Evolutionary conservation across 2,888 invertebrate species (phyloP), one percentile per base, ranked within the genome.

Genomic region (Drosophila maculinotata): DNA sequence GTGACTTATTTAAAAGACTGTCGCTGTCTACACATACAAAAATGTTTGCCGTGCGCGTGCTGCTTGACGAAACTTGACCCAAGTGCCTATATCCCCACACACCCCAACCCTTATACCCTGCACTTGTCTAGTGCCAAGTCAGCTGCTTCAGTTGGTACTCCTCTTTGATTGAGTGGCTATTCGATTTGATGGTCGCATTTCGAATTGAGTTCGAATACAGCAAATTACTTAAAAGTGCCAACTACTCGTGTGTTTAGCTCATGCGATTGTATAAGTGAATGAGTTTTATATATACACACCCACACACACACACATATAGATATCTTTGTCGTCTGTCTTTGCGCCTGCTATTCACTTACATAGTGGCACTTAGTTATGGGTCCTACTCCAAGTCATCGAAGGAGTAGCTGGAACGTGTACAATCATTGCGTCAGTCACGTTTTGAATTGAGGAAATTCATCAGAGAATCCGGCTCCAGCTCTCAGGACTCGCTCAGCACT

Each of bases 361-460:
- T 85, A 81, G 85, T 75, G 83, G 51, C 79, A 82, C 85, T 85
- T 85, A 78, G 82, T 83, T 80, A 82, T 70, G 68, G 76, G 60
- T 75, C 59, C 60, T 36, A 47, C 44, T 59, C 20, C 8, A 31
- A 58, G 59, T 56, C 36, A 38, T 3, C 20, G 31, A 31, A 12
- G 51, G 49, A 62, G 60, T 53, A 48, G 54, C 48, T 47, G 54
- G 47, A 67, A 75, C 75, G 77, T 81, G 79, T 75, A 79, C 81
- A 81, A 67, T 75, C 80, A 85, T 74, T 76, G 80, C 86, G 70
- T 73, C 69, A 82, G 87, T 88, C 87, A 87, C 87, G 87, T 87
- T 82, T 76, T 77, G 79, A 77, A 87, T 88, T 87, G 87, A 77
- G 76, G 74, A 75, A 86, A 87, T 87, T 80, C 88, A 87, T 87